Evolutionary conservation across 2,113 vertebrate species (phyloP), one percentile per base, ranked within the genome.

Genomic region (Enhydra lutris): DNA sequence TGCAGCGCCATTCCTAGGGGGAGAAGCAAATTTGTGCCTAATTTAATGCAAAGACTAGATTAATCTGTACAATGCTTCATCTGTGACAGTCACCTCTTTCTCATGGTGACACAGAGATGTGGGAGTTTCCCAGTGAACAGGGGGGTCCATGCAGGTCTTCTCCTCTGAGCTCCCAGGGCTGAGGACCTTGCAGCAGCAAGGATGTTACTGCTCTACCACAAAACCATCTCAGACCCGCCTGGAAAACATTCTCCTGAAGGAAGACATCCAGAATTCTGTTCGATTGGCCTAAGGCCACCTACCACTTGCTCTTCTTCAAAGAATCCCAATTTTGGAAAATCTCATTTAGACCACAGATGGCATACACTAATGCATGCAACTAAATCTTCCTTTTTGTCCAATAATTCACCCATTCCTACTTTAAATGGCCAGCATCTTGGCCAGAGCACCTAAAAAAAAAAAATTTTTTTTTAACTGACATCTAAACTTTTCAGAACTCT

Each of bases 1-100:
- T 57, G 67, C 65, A 7, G 23, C 2, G 9, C 1, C 31, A 79
- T 34, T 55, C 76, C 52, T 31, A 61, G 23, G 67, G 4, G 6
- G 67, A 87, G 52, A 79, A 26, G 69, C 65, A 90, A 61, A 80
- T 93, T n/a, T 93, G 92, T 31, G 87, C 36, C 31, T 65, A 47
- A 89, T 47, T 89, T 55, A 42, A 89, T 47, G 84, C 84, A 92
- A 63, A 94, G 55, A 91, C 42, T 85, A 94, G 61, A 91, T 39
- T 85, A 69, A 73, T 52, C 61, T 89, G 88, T 52, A 59, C 12
- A 59, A 18, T 12, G 76, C 80, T 82, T 81, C 91, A 50, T 59
- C 76, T 52, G 18, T 71, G 36, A 59, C 90, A 65, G 71, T 24
- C 9, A 24, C 55, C 76, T 50, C 65, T 92, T 63, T 61, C 52